Conservation (phyloP, 1,140 invertebrate genomes). For the Stratiolaelaps scimitus region DNA sequence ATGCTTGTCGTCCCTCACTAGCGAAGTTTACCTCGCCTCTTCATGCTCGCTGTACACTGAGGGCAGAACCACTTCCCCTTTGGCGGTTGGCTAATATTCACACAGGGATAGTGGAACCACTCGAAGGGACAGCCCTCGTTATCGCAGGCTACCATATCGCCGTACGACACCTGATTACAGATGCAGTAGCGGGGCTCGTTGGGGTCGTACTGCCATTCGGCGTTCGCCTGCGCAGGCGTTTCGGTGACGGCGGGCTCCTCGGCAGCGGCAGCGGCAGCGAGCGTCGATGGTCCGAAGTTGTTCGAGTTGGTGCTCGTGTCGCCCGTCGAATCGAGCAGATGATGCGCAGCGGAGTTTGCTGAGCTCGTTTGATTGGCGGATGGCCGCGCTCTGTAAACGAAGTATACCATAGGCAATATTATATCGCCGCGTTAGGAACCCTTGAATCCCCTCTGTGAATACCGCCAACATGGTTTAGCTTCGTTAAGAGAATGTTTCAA, state of each 20-base stretch:
- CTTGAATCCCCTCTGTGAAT: too few relatives aligned
- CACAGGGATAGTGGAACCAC: conserved; percentile 98
- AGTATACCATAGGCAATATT: too few relatives aligned
- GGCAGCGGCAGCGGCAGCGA: conserved; percentile 36
- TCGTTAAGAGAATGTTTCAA: too few relatives aligned
- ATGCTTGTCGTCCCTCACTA: background rate
- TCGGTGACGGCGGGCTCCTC: conserved; percentile 40
- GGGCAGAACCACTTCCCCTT: conserved; percentile 98
- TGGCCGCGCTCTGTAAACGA: too few relatives aligned
- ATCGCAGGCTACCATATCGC: conserved; percentile 98
- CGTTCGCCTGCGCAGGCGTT: background rate
- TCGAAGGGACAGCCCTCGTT: conserved; percentile 91
- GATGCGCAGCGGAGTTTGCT: conserved; percentile 19
- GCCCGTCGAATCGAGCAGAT: conserved; percentile 9
- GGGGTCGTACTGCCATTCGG: conserved; percentile 63
- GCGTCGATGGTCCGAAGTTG: background rate
- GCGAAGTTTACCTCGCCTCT: conserved; percentile 48
- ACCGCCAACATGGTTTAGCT: too few relatives aligned
- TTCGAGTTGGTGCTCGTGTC: conserved; percentile 30
- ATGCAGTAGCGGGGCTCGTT: conserved; percentile 92
- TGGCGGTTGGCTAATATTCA: conserved; percentile 83
- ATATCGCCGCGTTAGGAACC: too few relatives aligned
- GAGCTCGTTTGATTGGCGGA: conserved; percentile 16
- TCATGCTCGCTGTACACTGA: conserved; percentile 79
- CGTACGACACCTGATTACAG: conserved; percentile 95